Conservation (phyloP, 2,888 invertebrate species). For the Mantis religiosa region DNA sequence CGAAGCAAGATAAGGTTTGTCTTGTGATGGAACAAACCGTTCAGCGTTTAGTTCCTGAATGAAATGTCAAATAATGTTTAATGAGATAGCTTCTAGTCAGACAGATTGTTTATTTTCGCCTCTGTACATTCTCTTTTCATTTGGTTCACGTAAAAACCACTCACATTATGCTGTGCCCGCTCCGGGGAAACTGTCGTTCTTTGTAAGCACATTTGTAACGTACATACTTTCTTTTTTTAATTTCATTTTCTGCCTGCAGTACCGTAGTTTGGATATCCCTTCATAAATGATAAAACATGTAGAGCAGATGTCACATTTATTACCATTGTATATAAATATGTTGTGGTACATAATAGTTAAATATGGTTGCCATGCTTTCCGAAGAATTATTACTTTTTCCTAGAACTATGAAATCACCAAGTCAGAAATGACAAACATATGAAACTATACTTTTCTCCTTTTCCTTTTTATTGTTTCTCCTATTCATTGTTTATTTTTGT, state of each 20-base stretch:
- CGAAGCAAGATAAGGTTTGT: not conserved
- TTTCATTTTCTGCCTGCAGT: not conserved
- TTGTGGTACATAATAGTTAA: no score
- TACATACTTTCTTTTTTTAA: not conserved
- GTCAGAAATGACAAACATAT: no score
- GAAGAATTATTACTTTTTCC: no score
- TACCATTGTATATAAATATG: no score
- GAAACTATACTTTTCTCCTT: no score
- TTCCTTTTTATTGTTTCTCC: no score
- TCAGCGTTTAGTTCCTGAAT: not conserved
- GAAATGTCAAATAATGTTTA: not conserved
- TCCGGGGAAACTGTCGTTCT: not conserved
- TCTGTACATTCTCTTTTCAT: not conserved
- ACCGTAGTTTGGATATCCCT: no score
- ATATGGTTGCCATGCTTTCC: no score
- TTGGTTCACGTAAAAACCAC: not conserved
- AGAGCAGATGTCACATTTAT: no score
- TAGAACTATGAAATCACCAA: no score
- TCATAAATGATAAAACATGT: no score
- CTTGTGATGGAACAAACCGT: not conserved
- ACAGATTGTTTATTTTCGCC: not conserved
- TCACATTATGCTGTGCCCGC: not conserved
- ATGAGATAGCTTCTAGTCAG: not conserved
- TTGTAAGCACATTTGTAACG: not conserved
- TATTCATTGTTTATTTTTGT: no score